Conservation (phyloP, 2,113 vertebrate species). For the Callocephalon fimbriatum region DNA sequence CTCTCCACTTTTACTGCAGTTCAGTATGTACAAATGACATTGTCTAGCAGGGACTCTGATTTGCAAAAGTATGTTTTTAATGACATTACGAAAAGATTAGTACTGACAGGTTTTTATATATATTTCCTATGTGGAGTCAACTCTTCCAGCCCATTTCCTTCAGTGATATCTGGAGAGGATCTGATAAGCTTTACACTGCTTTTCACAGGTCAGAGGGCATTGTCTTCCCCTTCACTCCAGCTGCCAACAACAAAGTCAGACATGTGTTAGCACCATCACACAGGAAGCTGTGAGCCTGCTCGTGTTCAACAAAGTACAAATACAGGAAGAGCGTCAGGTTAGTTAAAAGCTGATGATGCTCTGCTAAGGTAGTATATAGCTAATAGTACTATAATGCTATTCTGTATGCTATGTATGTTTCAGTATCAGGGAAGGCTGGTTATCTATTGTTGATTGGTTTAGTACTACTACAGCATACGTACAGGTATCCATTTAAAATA, state of each 20-base stretch:
- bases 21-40: not conserved
- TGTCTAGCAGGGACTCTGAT: constrained; percentile 52
- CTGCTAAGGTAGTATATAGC: constrained; percentile 21
- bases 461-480: not conserved
- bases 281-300: constrained; percentile 70
- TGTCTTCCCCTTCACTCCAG: constrained; percentile 71
- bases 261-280: constrained; percentile 69
- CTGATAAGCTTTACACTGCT: constrained; percentile 81
- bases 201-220: constrained; percentile 76
- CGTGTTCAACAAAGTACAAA: constrained; percentile 78
- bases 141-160: constrained; percentile 77
- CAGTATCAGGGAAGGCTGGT: not conserved
- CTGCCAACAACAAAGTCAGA: constrained; percentile 72
- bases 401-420: not conserved
- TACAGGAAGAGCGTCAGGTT: constrained; percentile 78
- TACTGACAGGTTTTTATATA: constrained; percentile 74
- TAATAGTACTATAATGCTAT: not conserved
- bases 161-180: constrained; percentile 79
- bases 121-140: constrained; percentile 73
- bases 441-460: not conserved
- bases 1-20: constrained; percentile 42
- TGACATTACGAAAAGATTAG: constrained; percentile 69
- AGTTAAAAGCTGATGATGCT: constrained; percentile 63
- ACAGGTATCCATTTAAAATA: not conserved
- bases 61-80: constrained; percentile 64